These are phyloP conservation scores for Phytoseiulus persimilis DNA, from an alignment of 2,888 invertebrate species.

Conservation along the genomic window DNA sequence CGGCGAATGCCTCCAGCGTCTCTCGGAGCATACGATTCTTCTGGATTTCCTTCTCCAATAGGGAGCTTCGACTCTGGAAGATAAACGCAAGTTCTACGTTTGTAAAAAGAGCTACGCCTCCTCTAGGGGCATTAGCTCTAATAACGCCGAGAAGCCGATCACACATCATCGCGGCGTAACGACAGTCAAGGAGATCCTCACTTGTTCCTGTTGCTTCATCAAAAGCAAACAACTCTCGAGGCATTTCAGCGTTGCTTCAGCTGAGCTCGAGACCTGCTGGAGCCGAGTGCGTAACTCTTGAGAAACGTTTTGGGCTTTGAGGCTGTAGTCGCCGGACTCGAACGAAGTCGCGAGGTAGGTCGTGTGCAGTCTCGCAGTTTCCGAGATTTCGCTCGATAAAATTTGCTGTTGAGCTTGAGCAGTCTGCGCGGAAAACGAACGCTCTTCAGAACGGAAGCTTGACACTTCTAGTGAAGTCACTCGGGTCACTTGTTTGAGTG, in stretches of 20 bases:
- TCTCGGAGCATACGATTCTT: conserved; percentile 23
- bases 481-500: too few relatives aligned
- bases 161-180: too few relatives aligned
- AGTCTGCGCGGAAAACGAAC: not conserved
- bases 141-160: not conserved
- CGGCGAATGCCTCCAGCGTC: conserved; percentile 15
- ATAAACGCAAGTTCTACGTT: not conserved
- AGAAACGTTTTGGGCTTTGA: conserved; percentile 14
- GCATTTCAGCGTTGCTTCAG: not conserved
- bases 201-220: conserved; percentile 31
- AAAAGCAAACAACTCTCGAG: conserved; percentile 8
- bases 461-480: too few relatives aligned
- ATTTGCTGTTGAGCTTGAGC: not conserved
- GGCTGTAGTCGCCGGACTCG: not conserved
- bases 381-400: conserved; percentile 5
- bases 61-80: not conserved
- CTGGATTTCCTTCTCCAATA: not conserved
- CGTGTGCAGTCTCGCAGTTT: conserved; percentile 7
- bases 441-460: not conserved
- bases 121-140: too few relatives aligned
- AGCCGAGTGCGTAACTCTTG: not conserved
- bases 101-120: not conserved
- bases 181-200: not conserved
- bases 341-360: not conserved
- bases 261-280: not conserved